Base-by-base conservation (phyloP, 92 coral and sea anemone genomes). In the Porites evermanni region DNA sequence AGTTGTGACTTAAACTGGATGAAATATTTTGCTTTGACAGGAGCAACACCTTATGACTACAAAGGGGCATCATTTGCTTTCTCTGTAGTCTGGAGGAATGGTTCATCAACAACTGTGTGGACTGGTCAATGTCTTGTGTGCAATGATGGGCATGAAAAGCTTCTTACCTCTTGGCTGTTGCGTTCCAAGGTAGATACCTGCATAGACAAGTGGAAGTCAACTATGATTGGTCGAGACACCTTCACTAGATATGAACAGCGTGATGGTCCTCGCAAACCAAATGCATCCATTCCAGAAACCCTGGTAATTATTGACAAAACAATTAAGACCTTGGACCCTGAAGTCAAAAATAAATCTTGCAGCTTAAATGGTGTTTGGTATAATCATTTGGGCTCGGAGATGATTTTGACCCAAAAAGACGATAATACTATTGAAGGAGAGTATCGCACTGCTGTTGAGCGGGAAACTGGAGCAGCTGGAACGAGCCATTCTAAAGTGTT, bases 361-460 rank as follows among this genome's bases (percentile, higher is more conserved):
- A 93, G 90, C 70, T 88, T 96, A 24, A 91, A 81, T 75, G 98
- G 98, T 13, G 87, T 89, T 6, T 96, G 99, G 99, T 96, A 96
- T 74, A 96, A 96, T 80, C 81, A 75, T 53, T 89, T 96, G 2
- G 99, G 99, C 8, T 96, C 99, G 3, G 98, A 96, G 84, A 91
- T 96, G 88, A 95, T 96, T 52, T 73, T 96, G 2, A 84, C 85
- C 16, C 89, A 91, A 77, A 81, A 76, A 13, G 74, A 79, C 14
- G 83, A 76, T 58, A 92, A 92, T 75, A 67, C 77, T 13, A 88
- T 96, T 52, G 87, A 81, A 6, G 99, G 99, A 10, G 99, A 96
- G 82, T 96, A 96, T 76, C 98, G 99, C 72, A 96, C 99, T 17
- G 96, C 99, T 74, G 99, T 96, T 23, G 99, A 96, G 88, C 86